Base-by-base conservation (phyloP, 2,113 vertebrate species). In the Nerophis ophidion region DNA sequence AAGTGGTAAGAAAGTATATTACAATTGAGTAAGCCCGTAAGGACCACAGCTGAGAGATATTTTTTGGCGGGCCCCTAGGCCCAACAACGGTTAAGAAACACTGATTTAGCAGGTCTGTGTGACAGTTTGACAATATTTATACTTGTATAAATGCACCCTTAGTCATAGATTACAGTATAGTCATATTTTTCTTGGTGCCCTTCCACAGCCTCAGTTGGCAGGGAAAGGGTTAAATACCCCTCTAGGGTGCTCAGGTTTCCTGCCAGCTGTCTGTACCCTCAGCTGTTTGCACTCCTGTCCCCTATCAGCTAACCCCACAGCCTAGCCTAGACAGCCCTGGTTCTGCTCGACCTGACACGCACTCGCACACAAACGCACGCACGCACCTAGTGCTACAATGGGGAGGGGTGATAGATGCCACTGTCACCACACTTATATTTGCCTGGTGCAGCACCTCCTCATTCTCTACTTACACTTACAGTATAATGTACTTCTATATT, bases 261-360 rank as follows among this genome's bases (percentile, higher is more conserved):
- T n/a, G 46, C 71, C 88, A 89, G 89, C 86, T 90, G 87, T 89
- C 86, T 42, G 75, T 49, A 46, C 76, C 81, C 79, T 88, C 88
- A 91, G 89, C 87, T 90, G 88, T 88, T 84, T 80, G 71, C 56
- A 59, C 72, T 63, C 75, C 53, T 47, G 16, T 63, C 59, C 69
- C 66, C 61, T 71, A 62, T 51, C 50, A 3, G 4, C 56, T 61
- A 57, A 57, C 56, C 47, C 59, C 52, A 35, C 58, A 74, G 62
- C 63, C 50, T 60, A 63, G 61, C 63, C 50, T 62, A 63, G 63
- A 60, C 74, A 66, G 63, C 50, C 75, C 66, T 60, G 5, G 33
- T 34, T 52, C 47, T 48, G 17, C 53, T 48, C 1, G 8, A 15
- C 33, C 50, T 42, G 33, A 3, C 48, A 48, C 64, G 44, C 26